Evolutionary conservation across 2,113 vertebrate genomes (phyloP).

Genomic region (Acrocephalus arundinaceus): DNA sequence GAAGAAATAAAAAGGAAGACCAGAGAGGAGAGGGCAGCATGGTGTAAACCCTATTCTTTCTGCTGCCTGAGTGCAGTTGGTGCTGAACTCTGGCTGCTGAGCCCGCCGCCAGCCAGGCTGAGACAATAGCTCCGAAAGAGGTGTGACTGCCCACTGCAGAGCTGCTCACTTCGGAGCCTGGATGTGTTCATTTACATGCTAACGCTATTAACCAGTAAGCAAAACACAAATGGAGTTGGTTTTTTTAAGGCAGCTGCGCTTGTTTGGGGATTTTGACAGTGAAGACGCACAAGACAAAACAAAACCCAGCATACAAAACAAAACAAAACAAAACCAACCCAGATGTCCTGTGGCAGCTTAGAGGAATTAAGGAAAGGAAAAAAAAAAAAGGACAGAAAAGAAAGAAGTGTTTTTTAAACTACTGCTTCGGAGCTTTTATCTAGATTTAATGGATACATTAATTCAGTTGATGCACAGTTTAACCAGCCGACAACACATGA

Average conservation of each 20-base stretch:
- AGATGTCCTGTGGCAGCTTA: slow-evolving; percentile 11
- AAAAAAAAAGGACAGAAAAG: neutral
- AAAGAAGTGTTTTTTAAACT: slow-evolving; percentile 50
- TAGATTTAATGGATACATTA: slow-evolving; percentile 46
- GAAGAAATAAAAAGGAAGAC: neutral
- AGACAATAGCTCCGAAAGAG: slow-evolving; percentile 36
- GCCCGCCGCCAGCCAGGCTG: neutral
- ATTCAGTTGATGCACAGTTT: slow-evolving; percentile 55
- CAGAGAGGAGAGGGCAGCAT: neutral
- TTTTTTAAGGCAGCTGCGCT: slow-evolving; percentile 8
- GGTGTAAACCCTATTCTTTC: neutral
- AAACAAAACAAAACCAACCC: slow-evolving; percentile 25
- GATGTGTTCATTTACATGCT: slow-evolving; percentile 53
- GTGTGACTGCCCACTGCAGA: neutral
- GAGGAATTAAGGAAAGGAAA: neutral
- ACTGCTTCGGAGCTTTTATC: slow-evolving; percentile 45
- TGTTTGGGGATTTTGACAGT: slow-evolving; percentile 22
- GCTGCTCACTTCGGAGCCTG: slow-evolving; percentile 4
- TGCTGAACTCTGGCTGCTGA: neutral
- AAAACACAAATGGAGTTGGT: neutral
- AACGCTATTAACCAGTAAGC: slow-evolving; percentile 4
- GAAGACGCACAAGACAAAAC: slow-evolving; percentile 6
- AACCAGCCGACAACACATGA: slow-evolving; percentile 36
- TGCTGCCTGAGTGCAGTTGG: neutral
- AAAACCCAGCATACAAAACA: slow-evolving; percentile 14